phyloP scores from a whole-genome alignment of 2,797 vertebrate genomes.

The Myotis pilosus region DNA sequence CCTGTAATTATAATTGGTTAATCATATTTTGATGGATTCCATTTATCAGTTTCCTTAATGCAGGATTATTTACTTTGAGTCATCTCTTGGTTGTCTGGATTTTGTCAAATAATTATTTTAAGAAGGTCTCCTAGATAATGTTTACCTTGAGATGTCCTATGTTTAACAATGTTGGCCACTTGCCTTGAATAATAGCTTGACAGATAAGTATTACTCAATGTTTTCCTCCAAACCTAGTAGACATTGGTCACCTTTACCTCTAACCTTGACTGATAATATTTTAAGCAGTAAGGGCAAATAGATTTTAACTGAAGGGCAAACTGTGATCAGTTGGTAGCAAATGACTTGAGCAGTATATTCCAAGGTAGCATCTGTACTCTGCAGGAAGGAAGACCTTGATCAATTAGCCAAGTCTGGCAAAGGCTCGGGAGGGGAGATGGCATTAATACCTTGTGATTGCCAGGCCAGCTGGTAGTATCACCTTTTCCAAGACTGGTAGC shows the following conservation, averaged over 20 bases:
- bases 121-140: background rate
- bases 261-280: background rate
- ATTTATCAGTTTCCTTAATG: background rate
- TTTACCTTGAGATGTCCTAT: background rate
- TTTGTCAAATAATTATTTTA: constrained; percentile 38
- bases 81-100: background rate
- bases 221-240: background rate
- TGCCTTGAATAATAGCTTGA: background rate
- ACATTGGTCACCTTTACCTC: background rate
- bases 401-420: constrained; percentile 50
- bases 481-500: constrained; percentile 15
- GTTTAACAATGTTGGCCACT: background rate
- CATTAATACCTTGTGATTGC: background rate
- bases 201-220: background rate
- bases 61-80: background rate
- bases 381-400: constrained; percentile 62
- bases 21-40: background rate
- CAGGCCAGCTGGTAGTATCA: constrained; percentile 18
- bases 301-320: constrained; percentile 57
- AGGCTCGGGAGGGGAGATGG: constrained; percentile 19
- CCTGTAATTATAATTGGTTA: background rate
- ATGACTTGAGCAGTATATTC: background rate
- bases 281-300: constrained; percentile 36
- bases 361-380: constrained; percentile 66
- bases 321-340: background rate